Base-by-base conservation (phyloP, 2,888 invertebrate genomes). In the Isoperla grammatica region DNA sequence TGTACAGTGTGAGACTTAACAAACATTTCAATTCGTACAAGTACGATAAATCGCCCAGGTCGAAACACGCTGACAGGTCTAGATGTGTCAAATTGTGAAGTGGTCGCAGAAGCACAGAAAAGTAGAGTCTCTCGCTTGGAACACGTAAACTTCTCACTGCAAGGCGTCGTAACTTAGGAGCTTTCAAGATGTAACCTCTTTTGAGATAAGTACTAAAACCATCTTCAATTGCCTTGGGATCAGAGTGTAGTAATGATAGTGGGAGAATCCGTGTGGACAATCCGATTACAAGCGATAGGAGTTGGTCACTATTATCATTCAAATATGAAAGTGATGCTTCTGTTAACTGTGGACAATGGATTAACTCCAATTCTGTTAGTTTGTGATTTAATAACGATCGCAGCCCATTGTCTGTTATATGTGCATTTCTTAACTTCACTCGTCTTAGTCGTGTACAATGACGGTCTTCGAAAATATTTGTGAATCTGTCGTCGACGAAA, bases 1-100 rank as follows among this genome's bases (percentile, higher is more conserved):
- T 90, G 71, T 91, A 90, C 49, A 96, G 77, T 65, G 90, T 83
- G 13, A 96, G 77, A 1, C 87, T 87, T 19, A 80, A 78, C 65
- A 96, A 77, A 69, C 85, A 81, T 29, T 80, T 80, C 66, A 92
- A 74, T 65, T 82, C 80, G 56, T 78, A 77, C 23, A 89, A 75
- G 70, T 85, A 87, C 69, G 83, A 80, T 61, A 91, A 81, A 62
- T 84, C 79, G n/a, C 79, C 80, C 19, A 84, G 73, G 23, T 82
- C 78, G 61, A 76, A 75, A 69, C 86, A 87, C 65, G 84, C 82
- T 0, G 88, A 86, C 39, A 91, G 74, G 70, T 90, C 89, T 64
- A 91, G 74, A 71, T 87, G 82, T 3, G 82, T 83, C 50, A 91
- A 76, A 59, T 80, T 77, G 6, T 75, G 72, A 57, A 88, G 71